Percentiles rank a stretch among this genome's conserved stretches.
Evolutionary conservation across 2,113 vertebrate genomes (phyloP).

Genomic region (Bufo bufo): DNA sequence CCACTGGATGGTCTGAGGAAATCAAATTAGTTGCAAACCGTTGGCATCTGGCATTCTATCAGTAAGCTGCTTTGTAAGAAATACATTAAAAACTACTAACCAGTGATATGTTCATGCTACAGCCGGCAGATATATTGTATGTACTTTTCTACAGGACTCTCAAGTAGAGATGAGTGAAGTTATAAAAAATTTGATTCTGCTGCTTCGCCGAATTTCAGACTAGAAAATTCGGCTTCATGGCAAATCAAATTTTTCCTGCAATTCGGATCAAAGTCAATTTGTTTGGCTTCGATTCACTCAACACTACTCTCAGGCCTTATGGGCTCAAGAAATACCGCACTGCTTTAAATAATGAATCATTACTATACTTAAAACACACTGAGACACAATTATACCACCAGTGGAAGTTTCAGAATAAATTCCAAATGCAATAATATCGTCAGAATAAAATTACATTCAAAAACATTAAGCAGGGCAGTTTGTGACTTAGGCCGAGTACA

Average conservation of each 20-base stretch:
- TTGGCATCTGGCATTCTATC: conserved; percentile 13
- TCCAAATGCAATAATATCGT: background rate
- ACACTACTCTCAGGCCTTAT: background rate
- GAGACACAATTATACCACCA: background rate
- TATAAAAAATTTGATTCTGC: too few relatives aligned
- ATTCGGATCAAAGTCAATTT: too few relatives aligned
- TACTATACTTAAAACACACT: background rate
- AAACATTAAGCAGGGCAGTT: too few relatives aligned
- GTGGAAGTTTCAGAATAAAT: background rate
- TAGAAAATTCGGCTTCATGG: too few relatives aligned
- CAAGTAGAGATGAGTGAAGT: too few relatives aligned
- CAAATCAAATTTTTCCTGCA: too few relatives aligned
- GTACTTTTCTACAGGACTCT: background rate
- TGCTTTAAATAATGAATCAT: background rate
- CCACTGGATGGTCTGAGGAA: background rate
- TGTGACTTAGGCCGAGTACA: too few relatives aligned
- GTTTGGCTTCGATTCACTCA: too few relatives aligned
- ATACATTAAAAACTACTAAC: conserved; percentile 15
- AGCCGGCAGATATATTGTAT: background rate
- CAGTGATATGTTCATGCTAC: background rate
- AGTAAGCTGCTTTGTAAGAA: conserved; percentile 8
- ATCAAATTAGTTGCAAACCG: conserved; percentile 10
- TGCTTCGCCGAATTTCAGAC: too few relatives aligned
- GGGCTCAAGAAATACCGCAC: background rate
- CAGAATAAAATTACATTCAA: background rate